phyloP scores from a whole-genome alignment of 2,888 invertebrate genomes.

The Callimorpha dominula region DNA sequence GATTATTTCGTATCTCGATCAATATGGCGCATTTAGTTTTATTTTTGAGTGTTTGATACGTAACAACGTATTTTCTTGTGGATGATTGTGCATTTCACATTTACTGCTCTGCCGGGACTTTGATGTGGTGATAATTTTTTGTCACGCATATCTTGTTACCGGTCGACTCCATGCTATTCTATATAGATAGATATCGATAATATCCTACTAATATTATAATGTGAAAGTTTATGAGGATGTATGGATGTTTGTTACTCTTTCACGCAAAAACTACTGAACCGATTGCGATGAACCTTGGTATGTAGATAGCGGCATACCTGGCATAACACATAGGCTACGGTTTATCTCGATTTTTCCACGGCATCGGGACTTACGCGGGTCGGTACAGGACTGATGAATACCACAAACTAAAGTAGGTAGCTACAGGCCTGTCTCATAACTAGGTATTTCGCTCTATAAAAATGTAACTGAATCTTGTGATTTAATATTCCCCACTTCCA shows the following conservation, averaged over 20 bases:
- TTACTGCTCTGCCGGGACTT: slow-evolving; percentile 45
- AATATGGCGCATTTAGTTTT: slow-evolving; percentile 62
- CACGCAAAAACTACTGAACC: no score
- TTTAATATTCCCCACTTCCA: no score
- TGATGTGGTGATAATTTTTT: slow-evolving; percentile 55
- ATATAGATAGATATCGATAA: slow-evolving; percentile 11
- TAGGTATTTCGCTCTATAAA: not conserved
- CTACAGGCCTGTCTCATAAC: not conserved
- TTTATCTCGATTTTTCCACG: no score
- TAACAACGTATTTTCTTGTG: slow-evolving; percentile 62
- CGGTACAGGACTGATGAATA: not conserved
- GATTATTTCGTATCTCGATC: slow-evolving; percentile 76
- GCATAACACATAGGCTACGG: no score
- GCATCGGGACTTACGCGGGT: no score
- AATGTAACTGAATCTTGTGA: no score
- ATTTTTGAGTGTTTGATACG: slow-evolving; percentile 70
- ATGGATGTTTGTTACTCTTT: no score
- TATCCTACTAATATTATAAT: no score
- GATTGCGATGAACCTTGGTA: no score
- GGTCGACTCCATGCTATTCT: slow-evolving; percentile 13
- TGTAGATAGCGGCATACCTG: no score
- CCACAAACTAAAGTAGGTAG: not conserved
- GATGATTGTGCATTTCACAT: slow-evolving; percentile 71
- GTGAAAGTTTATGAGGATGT: no score
- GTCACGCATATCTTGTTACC: slow-evolving; percentile 35